A percentile compares a stretch with the other conserved stretches of the same genome.
These are phyloP conservation scores for Clavelina lepadiformis DNA, from an alignment of 23 tunicate species.

Conservation along the genomic window DNA sequence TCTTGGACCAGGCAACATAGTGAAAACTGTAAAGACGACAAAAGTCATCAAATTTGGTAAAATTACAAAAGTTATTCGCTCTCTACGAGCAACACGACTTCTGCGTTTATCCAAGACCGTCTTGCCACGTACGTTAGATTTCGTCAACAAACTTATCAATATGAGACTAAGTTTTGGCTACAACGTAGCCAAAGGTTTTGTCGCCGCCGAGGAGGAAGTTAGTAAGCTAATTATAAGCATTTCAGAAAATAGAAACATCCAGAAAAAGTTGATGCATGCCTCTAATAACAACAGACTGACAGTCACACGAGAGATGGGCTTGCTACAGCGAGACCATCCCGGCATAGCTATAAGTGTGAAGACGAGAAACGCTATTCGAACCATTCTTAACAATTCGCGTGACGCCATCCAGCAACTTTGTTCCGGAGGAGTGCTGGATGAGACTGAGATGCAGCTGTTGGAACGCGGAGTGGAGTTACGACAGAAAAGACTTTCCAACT, in stretches of 20 bases:
- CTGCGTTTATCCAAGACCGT: constrained; percentile 63
- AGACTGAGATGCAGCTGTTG: constrained; percentile 54
- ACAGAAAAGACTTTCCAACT: constrained; percentile 34
- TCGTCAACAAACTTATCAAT: constrained; percentile 59
- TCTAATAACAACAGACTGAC: constrained; percentile 41
- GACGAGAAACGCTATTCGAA: constrained; percentile 69
- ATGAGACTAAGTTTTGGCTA: constrained; percentile 79
- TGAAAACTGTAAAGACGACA: constrained; percentile 73
- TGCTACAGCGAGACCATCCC: constrained; percentile 82
- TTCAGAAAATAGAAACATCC: constrained; percentile 49
- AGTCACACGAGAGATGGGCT: constrained; percentile 60
- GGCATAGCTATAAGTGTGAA: constrained; percentile 82
- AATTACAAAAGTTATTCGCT: constrained; percentile 59
- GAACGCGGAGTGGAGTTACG: constrained; percentile 58
- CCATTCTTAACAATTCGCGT: constrained; percentile 63
- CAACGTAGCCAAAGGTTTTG: constrained; percentile 86
- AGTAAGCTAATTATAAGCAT: constrained; percentile 60
- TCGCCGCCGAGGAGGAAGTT: constrained; percentile 75
- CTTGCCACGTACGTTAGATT: constrained; percentile 45
- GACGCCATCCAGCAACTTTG: constrained; percentile 70
- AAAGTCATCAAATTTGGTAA: constrained; percentile 62
- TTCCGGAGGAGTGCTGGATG: constrained; percentile 78
- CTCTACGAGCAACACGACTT: constrained; percentile 57
- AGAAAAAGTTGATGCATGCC: constrained; percentile 32
- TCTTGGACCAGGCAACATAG: constrained; percentile 37